Evolutionary conservation across 2,113 vertebrate species (phyloP).

Genomic region (Tychaedon coryphoeus): DNA sequence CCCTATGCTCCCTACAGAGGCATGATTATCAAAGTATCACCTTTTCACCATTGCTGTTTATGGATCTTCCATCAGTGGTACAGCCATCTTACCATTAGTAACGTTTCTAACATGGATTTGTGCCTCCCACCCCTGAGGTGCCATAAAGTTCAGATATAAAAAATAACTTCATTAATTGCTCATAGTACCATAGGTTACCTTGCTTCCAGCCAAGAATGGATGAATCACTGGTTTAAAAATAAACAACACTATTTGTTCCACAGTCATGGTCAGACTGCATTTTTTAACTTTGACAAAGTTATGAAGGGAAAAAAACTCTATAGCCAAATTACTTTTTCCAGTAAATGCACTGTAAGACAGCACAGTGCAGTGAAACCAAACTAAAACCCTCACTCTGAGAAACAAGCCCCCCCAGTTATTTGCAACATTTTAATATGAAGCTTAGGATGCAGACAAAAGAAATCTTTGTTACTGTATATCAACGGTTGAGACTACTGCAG

Average conservation of each 20-base stretch:
- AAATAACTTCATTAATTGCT: background rate
- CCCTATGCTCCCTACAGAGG: background rate
- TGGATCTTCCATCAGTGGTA: background rate
- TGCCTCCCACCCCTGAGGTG: background rate
- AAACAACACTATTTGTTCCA: background rate
- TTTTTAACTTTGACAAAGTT: background rate
- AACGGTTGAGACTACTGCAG: background rate
- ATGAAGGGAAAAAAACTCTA: background rate
- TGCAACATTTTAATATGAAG: background rate
- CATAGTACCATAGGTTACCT: background rate
- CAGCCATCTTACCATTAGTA: background rate
- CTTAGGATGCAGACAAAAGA: background rate
- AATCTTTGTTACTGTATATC: background rate
- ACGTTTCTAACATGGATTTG: background rate
- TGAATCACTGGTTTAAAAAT: conserved; percentile 1
- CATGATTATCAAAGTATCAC: background rate
- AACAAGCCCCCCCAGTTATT: background rate
- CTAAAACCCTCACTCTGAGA: background rate
- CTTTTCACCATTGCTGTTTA: background rate
- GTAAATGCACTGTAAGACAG: background rate
- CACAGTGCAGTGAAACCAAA: background rate
- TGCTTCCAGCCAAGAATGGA: background rate
- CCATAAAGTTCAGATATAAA: background rate
- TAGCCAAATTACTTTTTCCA: background rate
- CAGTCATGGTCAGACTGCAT: background rate